Percentiles rank a stretch among this genome's conserved stretches.
These are phyloP conservation scores for Neoitamus cyanurus DNA, from an alignment of 2,888 invertebrate species.

Conservation along the genomic window DNA sequence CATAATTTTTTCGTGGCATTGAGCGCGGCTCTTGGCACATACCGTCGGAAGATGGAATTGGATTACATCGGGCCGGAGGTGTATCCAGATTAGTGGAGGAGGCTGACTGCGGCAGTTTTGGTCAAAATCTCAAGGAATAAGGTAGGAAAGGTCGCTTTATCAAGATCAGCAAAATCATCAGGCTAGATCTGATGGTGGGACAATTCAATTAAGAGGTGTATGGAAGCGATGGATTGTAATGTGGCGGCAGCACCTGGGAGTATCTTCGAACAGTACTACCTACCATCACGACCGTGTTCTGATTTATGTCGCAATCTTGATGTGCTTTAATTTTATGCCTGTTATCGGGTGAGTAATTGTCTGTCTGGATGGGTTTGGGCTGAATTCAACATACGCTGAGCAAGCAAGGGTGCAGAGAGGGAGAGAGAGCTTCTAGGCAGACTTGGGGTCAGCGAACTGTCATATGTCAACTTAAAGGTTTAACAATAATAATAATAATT, in stretches of 20 bases:
- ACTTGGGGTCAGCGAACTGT: no score
- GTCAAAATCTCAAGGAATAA: neutral
- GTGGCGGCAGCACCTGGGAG: neutral
- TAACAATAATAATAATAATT: no score
- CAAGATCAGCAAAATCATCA: neutral
- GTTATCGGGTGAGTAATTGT: neutral
- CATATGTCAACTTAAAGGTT: no score
- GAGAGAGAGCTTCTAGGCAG: neutral
- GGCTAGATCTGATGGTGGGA: neutral
- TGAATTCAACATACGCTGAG: neutral
- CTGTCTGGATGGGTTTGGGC: neutral
- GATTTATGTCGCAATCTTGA: neutral
- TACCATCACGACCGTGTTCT: neutral
- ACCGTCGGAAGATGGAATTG: neutral
- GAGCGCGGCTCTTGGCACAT: neutral
- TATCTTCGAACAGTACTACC: neutral
- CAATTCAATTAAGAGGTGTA: slow-evolving; percentile 19
- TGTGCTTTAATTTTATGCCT: neutral
- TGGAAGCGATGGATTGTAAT: neutral
- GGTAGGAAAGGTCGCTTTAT: neutral
- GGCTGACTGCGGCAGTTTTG: neutral
- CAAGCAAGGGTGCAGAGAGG: neutral
- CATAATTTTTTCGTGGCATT: slow-evolving; percentile 38
- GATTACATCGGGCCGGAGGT: neutral
- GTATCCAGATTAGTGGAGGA: neutral